Conservation (phyloP, 2,888 invertebrate species). For the Archips crataeganus region DNA sequence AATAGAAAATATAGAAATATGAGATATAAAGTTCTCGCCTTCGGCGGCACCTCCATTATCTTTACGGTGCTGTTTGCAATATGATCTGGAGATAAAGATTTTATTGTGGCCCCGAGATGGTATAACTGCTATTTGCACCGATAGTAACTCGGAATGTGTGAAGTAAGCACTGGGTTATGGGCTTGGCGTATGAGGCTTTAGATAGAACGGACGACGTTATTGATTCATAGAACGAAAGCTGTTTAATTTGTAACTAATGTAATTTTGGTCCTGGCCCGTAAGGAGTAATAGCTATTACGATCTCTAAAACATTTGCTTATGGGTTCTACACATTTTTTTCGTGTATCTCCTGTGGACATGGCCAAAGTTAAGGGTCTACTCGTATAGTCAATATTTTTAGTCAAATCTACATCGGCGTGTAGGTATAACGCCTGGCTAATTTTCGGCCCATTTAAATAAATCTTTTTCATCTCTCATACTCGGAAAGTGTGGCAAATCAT, state of each 20-base stretch:
- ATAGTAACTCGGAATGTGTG: slow-evolving; percentile 28
- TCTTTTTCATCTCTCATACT: no score
- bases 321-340: no score
- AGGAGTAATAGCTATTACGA: no score
- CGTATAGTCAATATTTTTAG: no score
- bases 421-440: no score
- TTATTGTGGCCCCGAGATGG: slow-evolving; percentile 37
- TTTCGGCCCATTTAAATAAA: no score
- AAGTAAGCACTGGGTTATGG: slow-evolving; percentile 25
- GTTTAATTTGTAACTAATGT: neutral
- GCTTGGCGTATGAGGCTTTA: neutral
- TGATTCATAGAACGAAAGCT: neutral
- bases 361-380: no score
- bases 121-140: slow-evolving; percentile 25
- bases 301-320: no score
- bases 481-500: no score
- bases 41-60: slow-evolving; percentile 39
- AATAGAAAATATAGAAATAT: slow-evolving; percentile 44
- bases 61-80: slow-evolving; percentile 38
- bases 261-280: no score
- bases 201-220: slow-evolving; percentile 4
- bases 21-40: slow-evolving; percentile 42
- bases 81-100: slow-evolving; percentile 39
- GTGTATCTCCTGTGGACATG: no score
- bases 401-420: no score